Base-by-base conservation (phyloP, 37 sponge, comb jelly and placozoan genomes). In the Cladorhizidae sp. region DNA sequence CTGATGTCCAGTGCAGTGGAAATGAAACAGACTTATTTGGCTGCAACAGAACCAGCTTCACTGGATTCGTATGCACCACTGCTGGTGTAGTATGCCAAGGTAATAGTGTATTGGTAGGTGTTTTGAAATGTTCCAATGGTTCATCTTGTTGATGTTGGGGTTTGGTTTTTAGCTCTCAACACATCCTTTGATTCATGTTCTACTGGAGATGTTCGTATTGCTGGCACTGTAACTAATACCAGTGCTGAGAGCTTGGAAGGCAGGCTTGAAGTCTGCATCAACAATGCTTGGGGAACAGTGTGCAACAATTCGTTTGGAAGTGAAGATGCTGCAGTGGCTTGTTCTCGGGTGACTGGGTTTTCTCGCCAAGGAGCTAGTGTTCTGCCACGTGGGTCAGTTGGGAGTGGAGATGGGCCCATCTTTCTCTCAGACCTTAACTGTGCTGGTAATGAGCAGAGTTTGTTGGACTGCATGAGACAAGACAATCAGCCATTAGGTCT, bases 231-330 rank as follows among this genome's bases (percentile, higher is more conserved):
- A n/a, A n/a, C n/a, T n/a, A n/a, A n/a, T n/a, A n/a, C n/a, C n/a
- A n/a, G n/a, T n/a, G n/a, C n/a, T n/a, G n/a, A n/a, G n/a, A n/a
- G n/a, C n/a, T n/a, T n/a, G n/a, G 57, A 45, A 36, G 74, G 80
- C 21, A 31, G 63, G 35, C 74, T 86, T 26, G 86, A 86, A 68
- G 64, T 86, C 0, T 80, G 86, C 57, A 55, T 74, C 38, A 80
- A 64, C 50, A 75, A 67, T 70, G 83, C 69, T 15, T 84, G 72
- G 69, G 87, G 91, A 15, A 82, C 73, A 41, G 74, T 90, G 17
- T 90, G 91, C 50, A 86, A 81, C 61, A 80, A 72, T 38, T 18
- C 36, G 37, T 90, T 81, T 32, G 11, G 79, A 77, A 64, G 72
- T 12, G 41, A 63, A 8, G 37, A 86, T 23, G 71, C 91, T 17